Conservation (phyloP, 2,888 invertebrate genomes). For the Patella depressa region DNA sequence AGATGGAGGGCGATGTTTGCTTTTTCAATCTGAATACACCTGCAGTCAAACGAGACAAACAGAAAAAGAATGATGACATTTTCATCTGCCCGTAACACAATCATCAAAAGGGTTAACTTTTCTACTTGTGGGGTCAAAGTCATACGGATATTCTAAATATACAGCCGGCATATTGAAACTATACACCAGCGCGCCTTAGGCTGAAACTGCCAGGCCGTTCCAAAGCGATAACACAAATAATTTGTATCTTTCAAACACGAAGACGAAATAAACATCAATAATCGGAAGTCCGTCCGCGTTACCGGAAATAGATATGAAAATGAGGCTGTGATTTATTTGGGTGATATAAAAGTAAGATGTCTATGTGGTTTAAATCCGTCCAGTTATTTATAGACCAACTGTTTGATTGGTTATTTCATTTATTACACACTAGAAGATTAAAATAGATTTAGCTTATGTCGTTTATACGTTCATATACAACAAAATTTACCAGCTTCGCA, state of each 20-base stretch:
- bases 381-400: no score
- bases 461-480: no score
- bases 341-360: no score
- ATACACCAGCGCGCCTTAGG: not conserved
- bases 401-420: no score
- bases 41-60: constrained; percentile 9
- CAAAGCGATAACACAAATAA: not conserved
- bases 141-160: constrained; percentile 9
- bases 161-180: constrained; percentile 7
- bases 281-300: no score
- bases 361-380: no score
- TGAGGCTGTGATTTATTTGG: no score
- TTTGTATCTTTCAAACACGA: not conserved
- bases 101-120: constrained; percentile 9
- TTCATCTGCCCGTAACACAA: constrained; percentile 12
- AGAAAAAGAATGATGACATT: constrained; percentile 11
- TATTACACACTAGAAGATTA: no score
- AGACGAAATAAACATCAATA: no score
- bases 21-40: constrained; percentile 4
- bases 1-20: not conserved
- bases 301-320: no score
- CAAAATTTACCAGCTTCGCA: no score
- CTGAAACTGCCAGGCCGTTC: not conserved
- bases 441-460: no score
- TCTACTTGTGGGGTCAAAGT: constrained; percentile 13